Percentiles rank a stretch among this genome's conserved stretches.
Evolutionary conservation across 1,140 invertebrate genomes (phyloP).

Genomic region (Rhagoletis zephyria): DNA sequence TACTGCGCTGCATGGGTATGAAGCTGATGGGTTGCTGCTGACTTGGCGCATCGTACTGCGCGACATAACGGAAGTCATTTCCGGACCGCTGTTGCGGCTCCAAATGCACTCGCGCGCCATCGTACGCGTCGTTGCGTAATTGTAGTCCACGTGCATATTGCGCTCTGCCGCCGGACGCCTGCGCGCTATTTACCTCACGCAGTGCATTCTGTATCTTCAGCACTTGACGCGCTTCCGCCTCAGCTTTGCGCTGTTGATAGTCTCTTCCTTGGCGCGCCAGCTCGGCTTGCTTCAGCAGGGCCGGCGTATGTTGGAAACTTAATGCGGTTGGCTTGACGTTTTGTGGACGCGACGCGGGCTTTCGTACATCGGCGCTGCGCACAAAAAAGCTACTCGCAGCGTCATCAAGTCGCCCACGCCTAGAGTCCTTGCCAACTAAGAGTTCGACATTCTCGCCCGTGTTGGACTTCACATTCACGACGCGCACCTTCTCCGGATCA

Average conservation of each 20-base stretch:
- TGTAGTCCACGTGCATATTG: constrained; percentile 28
- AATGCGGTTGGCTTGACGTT: constrained; percentile 56
- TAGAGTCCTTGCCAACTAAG: constrained; percentile 80
- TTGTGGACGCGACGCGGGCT: constrained; percentile 3
- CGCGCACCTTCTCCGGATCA: constrained; percentile 82
- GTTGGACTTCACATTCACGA: constrained; percentile 82
- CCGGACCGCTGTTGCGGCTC: constrained; percentile 15
- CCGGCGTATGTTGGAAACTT: constrained; percentile 61
- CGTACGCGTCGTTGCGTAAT: background rate
- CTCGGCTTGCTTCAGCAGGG: constrained; percentile 66
- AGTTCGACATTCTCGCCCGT: constrained; percentile 83
- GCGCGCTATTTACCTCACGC: constrained; percentile 1
- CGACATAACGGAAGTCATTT: background rate
- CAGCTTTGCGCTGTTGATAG: constrained; percentile 64
- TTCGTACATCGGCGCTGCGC: constrained; percentile 71
- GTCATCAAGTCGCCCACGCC: constrained; percentile 63
- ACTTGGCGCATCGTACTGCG: background rate
- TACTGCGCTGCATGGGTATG: background rate
- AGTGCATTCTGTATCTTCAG: constrained; percentile 57
- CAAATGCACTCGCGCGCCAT: background rate
- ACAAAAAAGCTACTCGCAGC: constrained; percentile 66
- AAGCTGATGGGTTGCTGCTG: background rate
- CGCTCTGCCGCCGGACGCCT: background rate
- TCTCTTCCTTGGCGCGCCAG: constrained; percentile 62
- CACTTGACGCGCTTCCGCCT: constrained; percentile 67